These are phyloP conservation scores for Talpa occidentalis DNA, from an alignment of 2,113 vertebrate genomes.

Conservation along the genomic window DNA sequence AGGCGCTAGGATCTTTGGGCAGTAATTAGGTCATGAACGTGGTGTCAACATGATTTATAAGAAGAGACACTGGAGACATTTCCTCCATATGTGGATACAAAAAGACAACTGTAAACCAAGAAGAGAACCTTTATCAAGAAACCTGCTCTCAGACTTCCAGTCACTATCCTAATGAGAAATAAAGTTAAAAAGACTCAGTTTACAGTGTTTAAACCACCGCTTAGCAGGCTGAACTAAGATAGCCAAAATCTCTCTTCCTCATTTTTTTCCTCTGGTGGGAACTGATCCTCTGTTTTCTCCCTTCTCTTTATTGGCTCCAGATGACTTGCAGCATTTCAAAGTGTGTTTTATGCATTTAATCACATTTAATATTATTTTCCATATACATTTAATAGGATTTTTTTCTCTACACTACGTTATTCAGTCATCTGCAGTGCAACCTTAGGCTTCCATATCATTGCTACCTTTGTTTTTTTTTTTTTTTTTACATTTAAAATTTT, in stretches of 20 bases:
- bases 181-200: not conserved
- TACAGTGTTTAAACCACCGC: not conserved
- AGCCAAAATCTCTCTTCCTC: not conserved
- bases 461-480: not conserved
- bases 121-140: not conserved
- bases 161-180: not conserved
- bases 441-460: not conserved
- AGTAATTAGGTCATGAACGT: not conserved
- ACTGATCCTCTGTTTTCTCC: not conserved
- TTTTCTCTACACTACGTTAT: not conserved
- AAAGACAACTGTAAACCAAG: not conserved
- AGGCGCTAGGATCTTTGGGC: not conserved
- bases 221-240: not conserved
- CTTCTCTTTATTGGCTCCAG: not conserved
- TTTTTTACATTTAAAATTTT: no score
- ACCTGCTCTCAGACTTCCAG: not conserved
- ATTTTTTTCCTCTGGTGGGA: not conserved
- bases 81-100: not conserved
- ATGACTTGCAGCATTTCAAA: not conserved
- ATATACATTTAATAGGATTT: not conserved
- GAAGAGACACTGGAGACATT: not conserved
- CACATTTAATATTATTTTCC: slow-evolving; percentile 17
- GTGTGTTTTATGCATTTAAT: not conserved
- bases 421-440: not conserved
- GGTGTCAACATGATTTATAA: not conserved